phyloP scores from a whole-genome alignment of 1,140 invertebrate genomes.

The Notospermus geniculatus region DNA sequence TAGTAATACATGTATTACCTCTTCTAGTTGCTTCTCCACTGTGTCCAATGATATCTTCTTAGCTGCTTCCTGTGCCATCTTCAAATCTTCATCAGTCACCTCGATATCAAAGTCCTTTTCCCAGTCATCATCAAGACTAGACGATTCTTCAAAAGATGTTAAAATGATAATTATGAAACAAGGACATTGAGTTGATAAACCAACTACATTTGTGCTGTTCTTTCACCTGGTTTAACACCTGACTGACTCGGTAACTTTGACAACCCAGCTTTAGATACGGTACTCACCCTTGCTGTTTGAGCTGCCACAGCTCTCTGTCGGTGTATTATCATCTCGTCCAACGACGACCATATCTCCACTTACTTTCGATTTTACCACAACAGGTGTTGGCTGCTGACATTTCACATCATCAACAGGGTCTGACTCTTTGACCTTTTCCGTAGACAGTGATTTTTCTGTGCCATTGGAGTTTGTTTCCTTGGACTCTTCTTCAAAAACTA shows the following conservation, averaged over 20 bases:
- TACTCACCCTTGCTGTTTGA: slow-evolving; percentile 35
- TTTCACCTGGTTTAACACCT: not conserved
- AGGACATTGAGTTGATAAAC: not conserved
- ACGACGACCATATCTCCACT: slow-evolving; percentile 50
- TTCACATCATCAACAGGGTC: not conserved
- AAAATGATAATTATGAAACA: not conserved
- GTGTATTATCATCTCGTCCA: slow-evolving; percentile 37
- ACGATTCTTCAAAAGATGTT: slow-evolving; percentile 1
- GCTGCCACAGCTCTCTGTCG: slow-evolving; percentile 36
- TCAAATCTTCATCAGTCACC: slow-evolving; percentile 49
- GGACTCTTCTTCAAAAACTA: no score
- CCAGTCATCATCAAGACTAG: slow-evolving; percentile 46
- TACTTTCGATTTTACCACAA: slow-evolving; percentile 37
- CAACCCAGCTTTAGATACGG: not conserved
- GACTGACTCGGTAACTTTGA: not conserved
- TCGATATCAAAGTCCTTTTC: slow-evolving; percentile 53
- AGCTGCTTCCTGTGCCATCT: slow-evolving; percentile 42
- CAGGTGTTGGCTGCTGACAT: not conserved
- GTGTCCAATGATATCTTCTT: slow-evolving; percentile 26
- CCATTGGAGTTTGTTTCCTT: no score
- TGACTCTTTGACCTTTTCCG: not conserved
- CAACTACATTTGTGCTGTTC: not conserved
- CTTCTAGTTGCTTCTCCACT: no score
- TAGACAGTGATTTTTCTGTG: no score
- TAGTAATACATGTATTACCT: no score